Base-by-base conservation (phyloP, 92 coral and sea anemone genomes). In the Ricordea florida region DNA sequence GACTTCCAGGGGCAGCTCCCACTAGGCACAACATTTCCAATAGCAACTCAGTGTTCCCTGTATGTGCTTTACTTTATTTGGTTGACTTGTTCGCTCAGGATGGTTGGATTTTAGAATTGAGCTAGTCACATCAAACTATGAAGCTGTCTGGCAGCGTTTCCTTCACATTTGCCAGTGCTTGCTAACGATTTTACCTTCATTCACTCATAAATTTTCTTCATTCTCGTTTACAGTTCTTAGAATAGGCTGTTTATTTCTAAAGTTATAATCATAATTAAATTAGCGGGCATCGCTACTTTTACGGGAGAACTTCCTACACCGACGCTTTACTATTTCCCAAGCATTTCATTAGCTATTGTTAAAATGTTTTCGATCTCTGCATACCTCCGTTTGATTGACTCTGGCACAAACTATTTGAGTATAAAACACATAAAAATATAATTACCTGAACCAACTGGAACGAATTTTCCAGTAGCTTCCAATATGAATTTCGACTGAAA, bases 391-490 rank as follows among this genome's bases (percentile, higher is more conserved):
- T 33, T 50, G 56, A 3, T 18, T 48, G 26, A 48, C 56, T 48
- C 56, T 48, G 56, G 56, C 56, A 48, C 24, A 48, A 48, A n/a
- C 24, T 25, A 25, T 48, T 18, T 25, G 24, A 48, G 24, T 48
- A 17, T 48, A 18, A 25, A 48, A 48, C 56, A 48, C 56, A 5
- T 48, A 17, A 48, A 48, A 17, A 25, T 18, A 18, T 13, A 60
- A 20, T 38, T 66, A 66, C 73, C 73, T 66, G 59, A 66, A 45
- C 73, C 73, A 66, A 66, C 58, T 38, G 53, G 73, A 66, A 66
- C 8, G 41, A 66, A 66, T 66, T 44, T 22, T n/a, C 34, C 73
- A 9, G 72, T 65, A 41, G 52, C 72, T 66, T 66, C 57, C 34
- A 26, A 66, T 21, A 66, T 49, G 23, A 18, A 17, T 32, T 42